A percentile compares a stretch with the other conserved stretches of the same genome.
These are phyloP conservation scores for Phrynosoma blainvillii DNA, from an alignment of 2,113 vertebrate species.

Conservation along the genomic window DNA sequence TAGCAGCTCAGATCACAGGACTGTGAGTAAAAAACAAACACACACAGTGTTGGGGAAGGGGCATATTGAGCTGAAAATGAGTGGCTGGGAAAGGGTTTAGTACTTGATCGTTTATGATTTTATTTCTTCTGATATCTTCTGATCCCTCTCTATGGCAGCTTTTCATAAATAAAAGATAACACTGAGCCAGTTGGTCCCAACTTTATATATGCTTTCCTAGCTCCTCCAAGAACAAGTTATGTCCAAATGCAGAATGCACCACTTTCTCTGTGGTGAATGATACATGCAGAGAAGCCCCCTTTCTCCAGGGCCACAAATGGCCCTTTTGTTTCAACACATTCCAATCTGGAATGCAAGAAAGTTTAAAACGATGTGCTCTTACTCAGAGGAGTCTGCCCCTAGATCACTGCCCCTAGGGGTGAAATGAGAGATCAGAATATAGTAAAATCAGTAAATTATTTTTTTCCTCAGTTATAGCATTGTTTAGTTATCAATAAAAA, in stretches of 20 bases:
- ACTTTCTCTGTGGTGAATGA: neutral
- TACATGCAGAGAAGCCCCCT: neutral
- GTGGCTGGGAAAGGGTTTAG: neutral
- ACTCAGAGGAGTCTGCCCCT: neutral
- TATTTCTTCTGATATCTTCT: too few species aligned
- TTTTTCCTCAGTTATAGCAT: neutral
- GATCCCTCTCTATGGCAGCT: neutral
- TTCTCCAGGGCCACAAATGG: neutral
- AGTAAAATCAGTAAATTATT: neutral
- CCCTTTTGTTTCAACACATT: neutral
- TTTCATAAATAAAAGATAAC: neutral
- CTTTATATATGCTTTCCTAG: neutral
- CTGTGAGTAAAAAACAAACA: neutral
- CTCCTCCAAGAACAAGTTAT: neutral
- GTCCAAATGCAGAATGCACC: neutral
- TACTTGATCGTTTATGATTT: neutral
- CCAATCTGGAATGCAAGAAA: neutral
- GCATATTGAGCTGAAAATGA: neutral
- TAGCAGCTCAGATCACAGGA: neutral
- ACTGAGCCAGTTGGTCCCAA: neutral
- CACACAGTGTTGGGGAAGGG: neutral
- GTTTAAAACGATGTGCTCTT: neutral
- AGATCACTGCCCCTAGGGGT: neutral
- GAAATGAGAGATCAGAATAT: neutral
- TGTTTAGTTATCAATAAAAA: neutral